These are phyloP conservation scores for Arothron firmamentum DNA, from an alignment of 2,113 vertebrate genomes.

Conservation along the genomic window DNA sequence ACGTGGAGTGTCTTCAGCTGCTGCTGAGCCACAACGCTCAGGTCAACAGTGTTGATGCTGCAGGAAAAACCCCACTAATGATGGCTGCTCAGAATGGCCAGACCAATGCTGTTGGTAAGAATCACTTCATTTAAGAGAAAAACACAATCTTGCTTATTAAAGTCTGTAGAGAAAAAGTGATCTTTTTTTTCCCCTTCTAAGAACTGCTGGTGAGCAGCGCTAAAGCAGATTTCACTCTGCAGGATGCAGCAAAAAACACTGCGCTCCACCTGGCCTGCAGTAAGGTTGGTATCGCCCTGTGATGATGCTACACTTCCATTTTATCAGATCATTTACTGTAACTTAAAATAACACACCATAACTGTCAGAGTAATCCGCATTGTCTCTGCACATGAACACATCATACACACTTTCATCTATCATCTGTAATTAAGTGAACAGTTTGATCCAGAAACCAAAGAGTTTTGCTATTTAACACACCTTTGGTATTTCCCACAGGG, in stretches of 20 bases:
- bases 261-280: slow-evolving; percentile 97
- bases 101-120: slow-evolving; percentile 92
- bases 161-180: not conserved
- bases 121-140: not conserved
- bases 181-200: slow-evolving; percentile 54
- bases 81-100: slow-evolving; percentile 98
- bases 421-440: too few relatives aligned
- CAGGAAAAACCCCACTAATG: slow-evolving; percentile 95
- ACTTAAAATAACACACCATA: too few relatives aligned
- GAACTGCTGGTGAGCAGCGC: slow-evolving; percentile 98
- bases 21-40: slow-evolving; percentile 93
- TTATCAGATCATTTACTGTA: too few relatives aligned
- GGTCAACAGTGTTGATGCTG: slow-evolving; percentile 85
- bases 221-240: slow-evolving; percentile 94
- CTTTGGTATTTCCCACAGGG: slow-evolving; percentile 75
- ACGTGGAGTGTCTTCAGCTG: slow-evolving; percentile 96
- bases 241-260: slow-evolving; percentile 93
- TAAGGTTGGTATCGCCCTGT: slow-evolving; percentile 80
- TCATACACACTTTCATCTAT: too few relatives aligned
- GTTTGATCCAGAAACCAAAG: too few relatives aligned
- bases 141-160: slow-evolving; percentile 1
- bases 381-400: too few relatives aligned
- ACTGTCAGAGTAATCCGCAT: too few relatives aligned
- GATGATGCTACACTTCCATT: too few relatives aligned
- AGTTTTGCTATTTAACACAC: not conserved